Evolutionary conservation across 2,113 vertebrate genomes (phyloP).

Genomic region (Strigops habroptila): DNA sequence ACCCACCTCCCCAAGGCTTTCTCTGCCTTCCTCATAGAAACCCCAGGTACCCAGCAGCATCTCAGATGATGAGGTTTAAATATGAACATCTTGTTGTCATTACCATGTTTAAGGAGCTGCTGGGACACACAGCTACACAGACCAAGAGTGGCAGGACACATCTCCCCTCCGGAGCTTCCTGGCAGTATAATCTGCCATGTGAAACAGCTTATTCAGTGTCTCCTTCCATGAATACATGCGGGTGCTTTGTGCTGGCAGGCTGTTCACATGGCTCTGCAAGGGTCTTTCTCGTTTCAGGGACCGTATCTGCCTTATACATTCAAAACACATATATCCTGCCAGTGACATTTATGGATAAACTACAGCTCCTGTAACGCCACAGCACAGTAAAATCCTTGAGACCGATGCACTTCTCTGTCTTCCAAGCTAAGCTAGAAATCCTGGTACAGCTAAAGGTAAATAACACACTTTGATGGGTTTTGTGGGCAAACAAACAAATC

Average conservation of each 20-base stretch:
- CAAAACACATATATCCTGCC: not conserved
- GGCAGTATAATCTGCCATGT: not conserved
- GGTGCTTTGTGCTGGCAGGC: not conserved
- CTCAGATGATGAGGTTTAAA: not conserved
- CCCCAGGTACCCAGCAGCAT: not conserved
- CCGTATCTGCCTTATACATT: not conserved
- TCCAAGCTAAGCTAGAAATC: not conserved
- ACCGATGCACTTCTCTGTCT: not conserved
- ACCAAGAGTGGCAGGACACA: not conserved
- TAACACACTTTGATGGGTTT: not conserved
- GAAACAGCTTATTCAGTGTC: not conserved
- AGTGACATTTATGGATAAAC: conserved; percentile 49
- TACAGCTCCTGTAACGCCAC: not conserved
- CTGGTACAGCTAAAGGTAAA: not conserved
- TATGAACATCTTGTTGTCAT: not conserved
- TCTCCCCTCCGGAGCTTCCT: not conserved
- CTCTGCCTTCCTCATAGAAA: not conserved
- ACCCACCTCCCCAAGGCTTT: not conserved
- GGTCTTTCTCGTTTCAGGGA: conserved; percentile 5
- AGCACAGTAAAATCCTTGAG: not conserved
- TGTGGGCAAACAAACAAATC: conserved; percentile 17
- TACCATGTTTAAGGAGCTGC: not conserved
- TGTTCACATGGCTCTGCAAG: not conserved
- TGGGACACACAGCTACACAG: not conserved
- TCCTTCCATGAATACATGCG: conserved; percentile 4